phyloP scores from a whole-genome alignment of 2,113 vertebrate species.

The Podilymbus podiceps region DNA sequence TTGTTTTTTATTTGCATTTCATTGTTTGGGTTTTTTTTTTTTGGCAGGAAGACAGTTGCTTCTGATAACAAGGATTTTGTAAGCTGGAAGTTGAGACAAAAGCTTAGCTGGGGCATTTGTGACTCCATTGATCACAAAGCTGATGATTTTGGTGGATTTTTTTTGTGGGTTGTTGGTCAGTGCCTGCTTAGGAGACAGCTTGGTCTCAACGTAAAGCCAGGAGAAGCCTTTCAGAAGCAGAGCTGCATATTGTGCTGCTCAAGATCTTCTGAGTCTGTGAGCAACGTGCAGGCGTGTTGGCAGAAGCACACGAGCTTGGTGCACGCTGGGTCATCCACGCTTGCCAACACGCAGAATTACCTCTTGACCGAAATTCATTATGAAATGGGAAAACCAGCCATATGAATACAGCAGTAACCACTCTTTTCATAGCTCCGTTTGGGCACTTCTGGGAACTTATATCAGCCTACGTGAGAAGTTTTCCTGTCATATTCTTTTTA shows the following conservation, averaged over 20 bases:
- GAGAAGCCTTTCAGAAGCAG: neutral
- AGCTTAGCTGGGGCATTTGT: neutral
- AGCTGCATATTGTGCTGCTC: neutral
- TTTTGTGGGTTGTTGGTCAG: neutral
- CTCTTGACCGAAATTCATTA: neutral
- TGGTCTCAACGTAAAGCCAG: neutral
- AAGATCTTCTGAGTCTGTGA: neutral
- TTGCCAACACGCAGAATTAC: neutral
- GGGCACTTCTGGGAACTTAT: neutral
- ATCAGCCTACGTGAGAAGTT: neutral
- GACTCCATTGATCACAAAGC: neutral
- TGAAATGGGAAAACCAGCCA: fast-evolving
- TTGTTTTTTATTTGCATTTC: neutral
- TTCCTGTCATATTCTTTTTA: neutral
- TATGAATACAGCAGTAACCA: neutral
- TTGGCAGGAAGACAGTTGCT: neutral
- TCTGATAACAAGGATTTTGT: neutral
- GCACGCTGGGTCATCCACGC: neutral
- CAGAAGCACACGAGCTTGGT: neutral
- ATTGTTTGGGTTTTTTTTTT: neutral
- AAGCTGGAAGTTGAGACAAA: neutral
- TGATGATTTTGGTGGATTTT: neutral
- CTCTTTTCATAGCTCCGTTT: neutral
- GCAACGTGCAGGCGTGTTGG: neutral
- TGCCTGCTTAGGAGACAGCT: neutral